Percentiles rank a stretch among this genome's conserved stretches.
phyloP scores from a whole-genome alignment of 2,888 invertebrate species.

The Drosophila histrio region DNA sequence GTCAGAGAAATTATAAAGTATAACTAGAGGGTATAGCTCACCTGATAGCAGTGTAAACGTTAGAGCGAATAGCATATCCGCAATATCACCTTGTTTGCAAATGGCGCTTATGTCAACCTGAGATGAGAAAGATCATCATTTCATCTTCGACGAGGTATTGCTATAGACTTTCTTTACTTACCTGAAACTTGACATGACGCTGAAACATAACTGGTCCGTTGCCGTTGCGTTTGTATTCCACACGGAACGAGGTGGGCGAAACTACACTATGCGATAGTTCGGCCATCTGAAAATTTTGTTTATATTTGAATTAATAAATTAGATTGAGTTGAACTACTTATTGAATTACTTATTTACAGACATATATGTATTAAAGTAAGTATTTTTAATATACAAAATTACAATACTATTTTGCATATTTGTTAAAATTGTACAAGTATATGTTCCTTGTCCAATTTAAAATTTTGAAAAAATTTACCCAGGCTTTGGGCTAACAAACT shows the following conservation, averaged over 20 bases:
- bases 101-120: conserved; percentile 94
- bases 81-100: conserved; percentile 88
- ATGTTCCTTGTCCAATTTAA: no score
- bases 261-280: conserved; percentile 99
- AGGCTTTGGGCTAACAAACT: no score
- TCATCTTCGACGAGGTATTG: neutral
- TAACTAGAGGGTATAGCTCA: conserved; percentile 82
- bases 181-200: conserved; percentile 97
- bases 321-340: neutral
- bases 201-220: conserved; percentile 98
- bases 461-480: no score
- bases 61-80: conserved; percentile 93
- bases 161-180: conserved; percentile 49
- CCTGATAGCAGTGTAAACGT: conserved; percentile 97
- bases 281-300: conserved; percentile 89
- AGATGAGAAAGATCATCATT: neutral
- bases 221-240: conserved; percentile 97
- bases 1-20: neutral
- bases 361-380: no score
- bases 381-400: no score
- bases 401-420: no score
- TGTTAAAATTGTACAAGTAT: no score
- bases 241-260: conserved; percentile 98
- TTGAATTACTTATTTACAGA: neutral
- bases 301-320: neutral